Evolutionary conservation across 2,797 vertebrate genomes (phyloP).

Genomic region (Eupleurogrammus muticus): DNA sequence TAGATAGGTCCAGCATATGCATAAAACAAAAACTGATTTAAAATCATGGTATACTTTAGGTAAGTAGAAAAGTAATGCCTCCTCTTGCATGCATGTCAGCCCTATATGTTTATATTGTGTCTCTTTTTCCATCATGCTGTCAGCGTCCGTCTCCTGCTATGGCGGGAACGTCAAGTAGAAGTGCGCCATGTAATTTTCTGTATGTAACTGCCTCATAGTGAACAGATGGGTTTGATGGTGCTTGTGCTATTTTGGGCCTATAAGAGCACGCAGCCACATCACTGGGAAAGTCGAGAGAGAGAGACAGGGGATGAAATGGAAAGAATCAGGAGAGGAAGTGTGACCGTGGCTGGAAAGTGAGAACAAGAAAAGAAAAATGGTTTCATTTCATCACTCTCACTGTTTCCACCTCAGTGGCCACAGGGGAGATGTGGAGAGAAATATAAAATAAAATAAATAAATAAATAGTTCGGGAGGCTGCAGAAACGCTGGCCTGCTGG

Average conservation of each 20-base stretch:
- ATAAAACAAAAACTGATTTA: slow-evolving; percentile 9
- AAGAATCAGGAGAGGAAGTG: slow-evolving; percentile 56
- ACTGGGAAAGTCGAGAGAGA: slow-evolving; percentile 53
- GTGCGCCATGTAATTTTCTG: slow-evolving; percentile 68
- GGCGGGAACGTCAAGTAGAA: slow-evolving; percentile 30
- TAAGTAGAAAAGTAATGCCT: background rate
- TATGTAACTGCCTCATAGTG: slow-evolving; percentile 59
- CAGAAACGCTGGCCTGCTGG: slow-evolving; percentile 62
- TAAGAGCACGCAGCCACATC: slow-evolving; percentile 40
- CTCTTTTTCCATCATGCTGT: slow-evolving; percentile 16
- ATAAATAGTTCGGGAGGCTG: slow-evolving; percentile 57
- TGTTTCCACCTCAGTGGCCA: slow-evolving; percentile 72
- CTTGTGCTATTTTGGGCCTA: slow-evolving; percentile 62
- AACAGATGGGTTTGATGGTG: slow-evolving; percentile 70
- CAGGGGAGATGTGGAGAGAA: slow-evolving; percentile 40
- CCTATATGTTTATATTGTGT: slow-evolving; percentile 4
- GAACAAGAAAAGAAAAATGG: slow-evolving; percentile 73
- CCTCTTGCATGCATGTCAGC: background rate
- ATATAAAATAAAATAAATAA: slow-evolving; percentile 53
- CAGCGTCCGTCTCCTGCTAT: slow-evolving; percentile 17
- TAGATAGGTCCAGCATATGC: background rate
- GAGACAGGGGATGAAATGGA: slow-evolving; percentile 63
- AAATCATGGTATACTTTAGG: background rate
- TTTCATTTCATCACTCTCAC: slow-evolving; percentile 72
- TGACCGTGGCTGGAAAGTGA: slow-evolving; percentile 63